phyloP scores from a whole-genome alignment of 2,113 vertebrate species.

The Sakesphorus luctuosus region DNA sequence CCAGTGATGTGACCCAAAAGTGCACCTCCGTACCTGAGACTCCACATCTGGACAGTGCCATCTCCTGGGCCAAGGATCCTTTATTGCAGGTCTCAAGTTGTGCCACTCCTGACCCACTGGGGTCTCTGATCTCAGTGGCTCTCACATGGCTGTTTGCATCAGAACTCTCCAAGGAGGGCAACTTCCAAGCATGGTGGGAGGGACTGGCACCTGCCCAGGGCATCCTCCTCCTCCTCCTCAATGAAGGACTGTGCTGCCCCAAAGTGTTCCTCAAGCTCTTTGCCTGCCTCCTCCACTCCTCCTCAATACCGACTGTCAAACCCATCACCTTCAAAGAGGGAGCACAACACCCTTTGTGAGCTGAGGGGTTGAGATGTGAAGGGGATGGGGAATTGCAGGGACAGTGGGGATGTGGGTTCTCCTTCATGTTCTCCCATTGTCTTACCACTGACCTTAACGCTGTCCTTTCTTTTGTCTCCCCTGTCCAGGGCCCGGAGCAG shows the following conservation, averaged over 20 bases:
- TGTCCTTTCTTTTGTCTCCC: neutral
- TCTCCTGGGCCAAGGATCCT: accelerated
- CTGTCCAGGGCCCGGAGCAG: slow-evolving; percentile 87
- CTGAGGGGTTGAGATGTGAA: neutral
- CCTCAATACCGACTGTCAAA: neutral
- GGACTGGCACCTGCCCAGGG: neutral
- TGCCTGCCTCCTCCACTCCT: neutral
- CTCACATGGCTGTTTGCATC: neutral
- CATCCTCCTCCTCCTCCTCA: neutral
- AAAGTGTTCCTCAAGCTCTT: neutral
- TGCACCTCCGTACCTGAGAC: neutral
- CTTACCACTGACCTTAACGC: accelerated
- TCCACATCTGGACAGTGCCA: neutral
- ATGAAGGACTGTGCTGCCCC: neutral
- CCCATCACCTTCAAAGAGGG: neutral
- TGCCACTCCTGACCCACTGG: neutral
- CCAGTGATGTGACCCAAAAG: accelerated
- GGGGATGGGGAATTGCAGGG: accelerated
- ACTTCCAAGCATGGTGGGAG: neutral
- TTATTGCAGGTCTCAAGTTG: accelerated
- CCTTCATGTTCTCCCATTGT: accelerated
- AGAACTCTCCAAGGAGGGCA: neutral
- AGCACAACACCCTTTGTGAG: accelerated
- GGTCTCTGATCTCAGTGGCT: accelerated
- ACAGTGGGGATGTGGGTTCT: accelerated